Evolutionary conservation across 2,888 invertebrate genomes (phyloP).

Genomic region (Coremacera marginata): DNA sequence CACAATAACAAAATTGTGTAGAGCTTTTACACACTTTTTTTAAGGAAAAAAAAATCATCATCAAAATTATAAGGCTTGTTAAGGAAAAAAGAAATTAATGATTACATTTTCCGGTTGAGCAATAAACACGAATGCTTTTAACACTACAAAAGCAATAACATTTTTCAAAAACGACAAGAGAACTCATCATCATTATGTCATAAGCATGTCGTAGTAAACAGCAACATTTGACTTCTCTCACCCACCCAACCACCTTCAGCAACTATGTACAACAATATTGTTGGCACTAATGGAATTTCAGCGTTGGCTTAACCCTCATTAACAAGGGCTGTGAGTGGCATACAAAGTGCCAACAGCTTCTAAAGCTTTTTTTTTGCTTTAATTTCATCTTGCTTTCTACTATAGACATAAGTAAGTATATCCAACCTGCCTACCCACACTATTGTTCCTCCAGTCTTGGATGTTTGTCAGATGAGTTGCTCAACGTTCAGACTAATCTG

Average conservation of each 20-base stretch:
- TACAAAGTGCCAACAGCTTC: constrained; percentile 48
- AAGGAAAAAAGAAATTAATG: constrained; percentile 31
- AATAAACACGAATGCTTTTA: constrained; percentile 13
- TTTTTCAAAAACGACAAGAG: constrained; percentile 4
- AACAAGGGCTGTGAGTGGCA: constrained; percentile 38
- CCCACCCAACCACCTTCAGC: neutral
- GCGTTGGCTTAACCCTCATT: constrained; percentile 48
- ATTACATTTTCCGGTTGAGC: constrained; percentile 35
- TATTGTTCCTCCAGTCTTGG: constrained; percentile 22
- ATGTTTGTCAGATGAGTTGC: constrained; percentile 22
- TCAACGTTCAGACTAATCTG: constrained; percentile 56
- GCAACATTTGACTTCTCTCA: neutral
- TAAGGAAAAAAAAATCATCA: neutral
- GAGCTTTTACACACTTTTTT: neutral
- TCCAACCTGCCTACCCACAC: constrained; percentile 42
- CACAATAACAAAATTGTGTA: no score
- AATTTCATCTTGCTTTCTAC: neutral
- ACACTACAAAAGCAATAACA: constrained; percentile 15
- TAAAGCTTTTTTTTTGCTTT: constrained; percentile 22
- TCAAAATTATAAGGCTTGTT: constrained; percentile 27
- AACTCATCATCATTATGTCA: constrained; percentile 13
- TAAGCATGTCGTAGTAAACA: neutral
- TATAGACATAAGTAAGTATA: neutral
- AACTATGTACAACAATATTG: neutral
- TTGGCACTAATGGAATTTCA: constrained; percentile 60